A percentile compares a stretch with the other conserved stretches of the same genome.
Evolutionary conservation across 2,888 invertebrate genomes (phyloP).

Genomic region (Alloplasta piceator): DNA sequence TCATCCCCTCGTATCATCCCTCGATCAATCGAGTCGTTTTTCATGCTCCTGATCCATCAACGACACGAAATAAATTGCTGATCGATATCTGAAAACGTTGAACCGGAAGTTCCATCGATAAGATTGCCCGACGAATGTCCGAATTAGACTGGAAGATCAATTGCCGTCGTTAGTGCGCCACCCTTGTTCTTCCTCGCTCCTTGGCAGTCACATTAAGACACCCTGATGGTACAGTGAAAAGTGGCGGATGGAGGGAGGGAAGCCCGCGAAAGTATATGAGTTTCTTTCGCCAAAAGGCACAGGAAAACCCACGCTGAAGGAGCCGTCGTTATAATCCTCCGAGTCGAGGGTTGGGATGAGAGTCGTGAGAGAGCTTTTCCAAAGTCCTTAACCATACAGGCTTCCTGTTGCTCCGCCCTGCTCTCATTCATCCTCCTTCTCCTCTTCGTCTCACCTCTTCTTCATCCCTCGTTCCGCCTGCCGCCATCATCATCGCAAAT

Average conservation of each 20-base stretch:
- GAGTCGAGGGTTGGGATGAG: conserved; percentile 18
- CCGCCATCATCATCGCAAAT: conserved; percentile 56
- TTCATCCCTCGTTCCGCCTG: conserved; percentile 61
- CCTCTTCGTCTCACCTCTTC: conserved; percentile 28
- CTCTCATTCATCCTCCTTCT: conserved; percentile 16
- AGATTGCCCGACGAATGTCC: too few species aligned
- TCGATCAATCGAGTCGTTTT: too few species aligned
- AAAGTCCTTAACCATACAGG: conserved; percentile 30
- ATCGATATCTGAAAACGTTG: too few species aligned
- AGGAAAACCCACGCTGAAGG: conserved; percentile 40
- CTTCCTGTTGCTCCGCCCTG: conserved; percentile 11
- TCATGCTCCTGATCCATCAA: too few species aligned
- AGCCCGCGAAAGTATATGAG: conserved; percentile 23
- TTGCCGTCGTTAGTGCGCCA: not conserved
- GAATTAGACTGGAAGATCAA: too few species aligned
- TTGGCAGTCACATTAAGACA: conserved; percentile 7
- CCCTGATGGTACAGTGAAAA: not conserved
- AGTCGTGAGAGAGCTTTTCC: conserved; percentile 9
- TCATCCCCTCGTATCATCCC: too few species aligned
- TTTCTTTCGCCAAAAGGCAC: conserved; percentile 12
- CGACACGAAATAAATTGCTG: too few species aligned
- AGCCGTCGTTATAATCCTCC: conserved; percentile 57
- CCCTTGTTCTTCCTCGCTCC: conserved; percentile 5
- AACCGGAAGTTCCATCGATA: too few species aligned
- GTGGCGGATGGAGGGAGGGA: conserved; percentile 9